Percentiles rank a stretch among this genome's conserved stretches.
Conservation (phyloP, 1,140 invertebrate genomes). For the Phocides pigmalion region DNA sequence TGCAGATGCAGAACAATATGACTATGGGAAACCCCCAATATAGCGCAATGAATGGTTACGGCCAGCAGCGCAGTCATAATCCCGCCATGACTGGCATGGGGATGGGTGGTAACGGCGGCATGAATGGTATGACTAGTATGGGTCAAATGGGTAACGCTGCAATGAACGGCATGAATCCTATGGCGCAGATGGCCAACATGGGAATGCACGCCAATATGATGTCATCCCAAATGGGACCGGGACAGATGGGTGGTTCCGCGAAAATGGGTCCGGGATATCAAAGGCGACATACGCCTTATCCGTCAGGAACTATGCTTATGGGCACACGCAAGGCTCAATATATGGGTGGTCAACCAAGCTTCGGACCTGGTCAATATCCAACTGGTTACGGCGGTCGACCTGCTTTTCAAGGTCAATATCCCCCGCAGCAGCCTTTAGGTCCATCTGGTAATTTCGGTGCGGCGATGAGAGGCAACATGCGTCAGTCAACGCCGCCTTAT, state of each 20-base stretch:
- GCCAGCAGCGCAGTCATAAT: constrained; percentile 81
- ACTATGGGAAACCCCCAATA: constrained; percentile 83
- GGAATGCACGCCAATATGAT: constrained; percentile 88
- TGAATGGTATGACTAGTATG: constrained; percentile 85
- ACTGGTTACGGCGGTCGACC: constrained; percentile 85
- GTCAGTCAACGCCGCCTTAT: constrained; percentile 88
- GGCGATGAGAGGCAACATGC: constrained; percentile 79
- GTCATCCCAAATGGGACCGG: constrained; percentile 82
- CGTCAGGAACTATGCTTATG: constrained; percentile 92
- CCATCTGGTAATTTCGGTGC: constrained; percentile 83
- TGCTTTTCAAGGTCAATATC: constrained; percentile 88
- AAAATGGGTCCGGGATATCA: constrained; percentile 86
- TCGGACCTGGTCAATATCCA: constrained; percentile 85
- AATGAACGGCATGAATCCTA: constrained; percentile 83
- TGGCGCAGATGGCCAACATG: constrained; percentile 88
- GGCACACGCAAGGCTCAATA: constrained; percentile 88
- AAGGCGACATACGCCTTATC: constrained; percentile 91
- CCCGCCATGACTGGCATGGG: constrained; percentile 86
- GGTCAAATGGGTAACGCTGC: constrained; percentile 80
- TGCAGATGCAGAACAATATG: constrained; percentile 84
- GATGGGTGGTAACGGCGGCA: constrained; percentile 86
- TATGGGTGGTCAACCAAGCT: constrained; percentile 82
- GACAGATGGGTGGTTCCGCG: constrained; percentile 82
- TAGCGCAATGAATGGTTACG: constrained; percentile 82
- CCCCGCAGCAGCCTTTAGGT: constrained; percentile 87